phyloP scores from a whole-genome alignment of 2,797 vertebrate species.

The Odontamblyopus rebecca region DNA sequence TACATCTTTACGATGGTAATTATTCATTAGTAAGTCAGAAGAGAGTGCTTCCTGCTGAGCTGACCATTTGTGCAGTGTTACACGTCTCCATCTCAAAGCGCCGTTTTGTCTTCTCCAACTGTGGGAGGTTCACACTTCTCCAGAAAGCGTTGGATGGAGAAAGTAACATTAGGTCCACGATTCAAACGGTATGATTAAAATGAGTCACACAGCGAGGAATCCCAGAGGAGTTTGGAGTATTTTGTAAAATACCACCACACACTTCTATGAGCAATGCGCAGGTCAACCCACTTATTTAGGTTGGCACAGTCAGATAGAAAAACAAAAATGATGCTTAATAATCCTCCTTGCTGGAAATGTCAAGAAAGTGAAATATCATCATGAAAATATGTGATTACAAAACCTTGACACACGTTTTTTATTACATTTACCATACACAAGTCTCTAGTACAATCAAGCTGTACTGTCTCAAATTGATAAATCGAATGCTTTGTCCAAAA shows the following conservation, averaged over 20 bases:
- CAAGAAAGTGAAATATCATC: neutral
- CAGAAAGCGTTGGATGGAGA: conserved; percentile 31
- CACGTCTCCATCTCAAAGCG: conserved; percentile 22
- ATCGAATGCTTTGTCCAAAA: neutral
- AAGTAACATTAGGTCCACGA: conserved; percentile 23
- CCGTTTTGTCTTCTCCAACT: conserved; percentile 21
- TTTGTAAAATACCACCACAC: conserved; percentile 15
- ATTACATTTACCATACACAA: neutral
- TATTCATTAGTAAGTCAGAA: conserved; percentile 18
- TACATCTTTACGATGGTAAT: neutral
- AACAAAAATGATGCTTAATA: neutral
- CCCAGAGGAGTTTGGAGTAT: conserved; percentile 21
- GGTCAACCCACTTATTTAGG: conserved; percentile 18
- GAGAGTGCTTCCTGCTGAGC: conserved; percentile 19
- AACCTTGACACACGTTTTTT: neutral
- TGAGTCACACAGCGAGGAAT: conserved; percentile 46
- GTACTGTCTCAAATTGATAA: neutral
- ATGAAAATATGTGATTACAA: neutral
- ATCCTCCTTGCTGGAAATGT: conserved; percentile 6
- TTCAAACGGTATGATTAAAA: conserved; percentile 37
- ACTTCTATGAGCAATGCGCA: conserved; percentile 5
- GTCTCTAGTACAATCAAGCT: neutral
- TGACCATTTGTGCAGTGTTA: conserved; percentile 40
- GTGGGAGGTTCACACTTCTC: conserved; percentile 44
- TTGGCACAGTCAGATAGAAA: conserved; percentile 1